Conservation (phyloP, 92 coral and sea anemone species). For the Pocillopora meandrina region DNA sequence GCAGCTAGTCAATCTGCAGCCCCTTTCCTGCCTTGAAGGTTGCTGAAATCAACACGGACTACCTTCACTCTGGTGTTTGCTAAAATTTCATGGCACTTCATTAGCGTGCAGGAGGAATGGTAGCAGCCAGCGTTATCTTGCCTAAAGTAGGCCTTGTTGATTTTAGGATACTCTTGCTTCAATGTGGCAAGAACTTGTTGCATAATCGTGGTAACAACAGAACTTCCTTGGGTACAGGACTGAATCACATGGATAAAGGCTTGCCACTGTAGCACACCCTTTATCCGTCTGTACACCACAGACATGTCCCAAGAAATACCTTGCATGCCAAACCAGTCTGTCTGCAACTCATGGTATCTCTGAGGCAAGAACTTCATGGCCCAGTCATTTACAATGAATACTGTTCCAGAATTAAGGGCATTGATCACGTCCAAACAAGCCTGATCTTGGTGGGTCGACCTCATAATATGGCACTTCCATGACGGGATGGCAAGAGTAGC, state of each 20-base stretch:
- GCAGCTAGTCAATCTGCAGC: constrained; percentile 18
- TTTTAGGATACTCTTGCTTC: constrained; percentile 28
- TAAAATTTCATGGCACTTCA: no score
- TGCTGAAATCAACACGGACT: neutral
- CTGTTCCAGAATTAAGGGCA: constrained; percentile 14
- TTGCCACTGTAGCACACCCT: constrained; percentile 43
- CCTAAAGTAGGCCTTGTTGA: constrained; percentile 22
- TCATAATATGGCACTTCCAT: constrained; percentile 40
- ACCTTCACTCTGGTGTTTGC: neutral
- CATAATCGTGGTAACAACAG: constrained; percentile 26
- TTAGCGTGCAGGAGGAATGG: constrained; percentile 14
- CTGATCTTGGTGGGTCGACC: constrained; percentile 47
- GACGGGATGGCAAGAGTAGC: constrained; percentile 56
- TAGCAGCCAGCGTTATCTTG: constrained; percentile 56
- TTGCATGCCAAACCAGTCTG: constrained; percentile 52
- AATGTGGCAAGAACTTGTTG: constrained; percentile 36
- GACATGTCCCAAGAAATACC: constrained; percentile 61
- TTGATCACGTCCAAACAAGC: constrained; percentile 45
- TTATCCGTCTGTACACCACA: constrained; percentile 35
- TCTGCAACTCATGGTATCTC: constrained; percentile 47
- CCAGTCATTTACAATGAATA: constrained; percentile 45
- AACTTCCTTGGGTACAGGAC: constrained; percentile 43
- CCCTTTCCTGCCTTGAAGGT: neutral
- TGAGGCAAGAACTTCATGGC: constrained; percentile 54
- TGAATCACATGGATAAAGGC: constrained; percentile 40